Evolutionary conservation across 2,113 vertebrate species (phyloP).

Genomic region (Callaeas wilsoni): DNA sequence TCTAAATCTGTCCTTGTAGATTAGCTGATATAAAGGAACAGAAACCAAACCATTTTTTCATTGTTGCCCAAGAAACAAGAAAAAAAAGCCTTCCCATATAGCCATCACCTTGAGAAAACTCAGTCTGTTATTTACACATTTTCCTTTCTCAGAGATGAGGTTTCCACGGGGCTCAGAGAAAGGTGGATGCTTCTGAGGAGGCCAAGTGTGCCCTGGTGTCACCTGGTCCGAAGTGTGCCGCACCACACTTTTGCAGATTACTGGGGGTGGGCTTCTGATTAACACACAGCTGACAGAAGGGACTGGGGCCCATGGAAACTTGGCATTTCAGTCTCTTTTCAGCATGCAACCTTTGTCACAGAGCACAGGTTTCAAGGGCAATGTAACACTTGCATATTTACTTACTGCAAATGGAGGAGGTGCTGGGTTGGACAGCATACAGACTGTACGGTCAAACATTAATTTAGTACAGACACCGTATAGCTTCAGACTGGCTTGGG

Average conservation of each 20-base stretch:
- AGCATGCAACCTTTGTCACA: constrained; percentile 41
- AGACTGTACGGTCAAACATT: constrained; percentile 7
- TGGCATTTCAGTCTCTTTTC: constrained; percentile 17
- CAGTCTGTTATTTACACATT: background rate
- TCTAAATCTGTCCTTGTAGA: background rate
- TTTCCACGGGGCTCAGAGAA: background rate
- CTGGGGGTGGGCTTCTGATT: constrained; percentile 57
- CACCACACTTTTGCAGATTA: background rate
- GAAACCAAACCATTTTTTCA: background rate
- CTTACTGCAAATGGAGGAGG: constrained; percentile 53
- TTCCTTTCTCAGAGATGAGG: background rate
- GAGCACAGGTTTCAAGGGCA: constrained; percentile 67
- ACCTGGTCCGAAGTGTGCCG: constrained; percentile 1
- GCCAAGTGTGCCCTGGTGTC: background rate
- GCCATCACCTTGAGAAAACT: background rate
- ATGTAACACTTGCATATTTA: constrained; percentile 65
- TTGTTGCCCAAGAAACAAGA: background rate
- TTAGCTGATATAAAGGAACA: background rate
- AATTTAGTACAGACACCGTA: background rate
- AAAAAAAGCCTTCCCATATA: background rate
- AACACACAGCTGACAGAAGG: background rate
- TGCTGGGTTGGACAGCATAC: background rate
- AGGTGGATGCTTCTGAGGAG: background rate
- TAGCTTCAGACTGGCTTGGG: background rate
- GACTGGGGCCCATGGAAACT: constrained; percentile 37